A percentile compares a stretch with the other conserved stretches of the same genome.
Conservation (phyloP, 2,797 vertebrate genomes). For the Merluccius polli region DNA sequence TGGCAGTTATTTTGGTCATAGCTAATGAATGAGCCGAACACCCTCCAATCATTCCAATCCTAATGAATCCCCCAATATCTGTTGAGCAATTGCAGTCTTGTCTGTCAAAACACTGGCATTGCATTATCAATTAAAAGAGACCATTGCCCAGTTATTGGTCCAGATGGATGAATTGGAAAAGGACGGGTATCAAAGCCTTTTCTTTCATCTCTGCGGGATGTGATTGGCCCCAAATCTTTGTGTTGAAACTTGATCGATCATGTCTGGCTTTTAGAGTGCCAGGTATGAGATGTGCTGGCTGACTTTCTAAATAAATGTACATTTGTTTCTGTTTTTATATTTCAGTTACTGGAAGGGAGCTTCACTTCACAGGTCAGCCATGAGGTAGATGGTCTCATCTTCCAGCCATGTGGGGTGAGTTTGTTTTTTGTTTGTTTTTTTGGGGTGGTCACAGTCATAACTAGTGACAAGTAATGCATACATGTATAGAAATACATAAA, state of each 20-base stretch:
- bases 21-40: slow-evolving; percentile 43
- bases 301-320: slow-evolving; percentile 29
- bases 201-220: not conserved
- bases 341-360: slow-evolving; percentile 93
- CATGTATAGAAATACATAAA: not conserved
- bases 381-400: slow-evolving; percentile 96
- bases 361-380: slow-evolving; percentile 98
- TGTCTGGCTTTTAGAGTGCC: slow-evolving; percentile 11
- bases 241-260: slow-evolving; percentile 16
- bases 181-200: slow-evolving; percentile 14
- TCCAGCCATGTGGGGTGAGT: slow-evolving; percentile 96
- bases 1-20: slow-evolving; percentile 24
- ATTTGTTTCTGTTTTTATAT: slow-evolving; percentile 30
- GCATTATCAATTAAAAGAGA: slow-evolving; percentile 35
- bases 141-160: not conserved
- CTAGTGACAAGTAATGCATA: not conserved
- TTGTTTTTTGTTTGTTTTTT: slow-evolving; percentile 4
- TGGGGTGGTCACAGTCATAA: not conserved
- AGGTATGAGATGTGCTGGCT: slow-evolving; percentile 9
- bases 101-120: slow-evolving; percentile 34
- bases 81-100: slow-evolving; percentile 34
- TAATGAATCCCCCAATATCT: slow-evolving; percentile 35
- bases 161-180: slow-evolving; percentile 27
- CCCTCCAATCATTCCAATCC: slow-evolving; percentile 19
- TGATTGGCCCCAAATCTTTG: slow-evolving; percentile 1